phyloP scores from a whole-genome alignment of 2,888 invertebrate species.

The Parelbella ahira region DNA sequence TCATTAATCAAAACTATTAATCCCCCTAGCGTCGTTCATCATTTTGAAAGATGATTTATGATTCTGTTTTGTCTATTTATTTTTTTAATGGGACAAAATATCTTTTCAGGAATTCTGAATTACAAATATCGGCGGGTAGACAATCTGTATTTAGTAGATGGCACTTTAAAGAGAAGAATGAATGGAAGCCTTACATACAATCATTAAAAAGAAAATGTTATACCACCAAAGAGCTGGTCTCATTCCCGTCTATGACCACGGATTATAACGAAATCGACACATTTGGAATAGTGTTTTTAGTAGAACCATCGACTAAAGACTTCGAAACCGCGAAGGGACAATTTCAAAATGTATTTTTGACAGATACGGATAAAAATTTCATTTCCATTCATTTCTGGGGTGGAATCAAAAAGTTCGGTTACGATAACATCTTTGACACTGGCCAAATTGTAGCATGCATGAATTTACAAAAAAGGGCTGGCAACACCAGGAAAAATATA shows the following conservation, averaged over 20 bases:
- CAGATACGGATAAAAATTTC: slow-evolving; percentile 77
- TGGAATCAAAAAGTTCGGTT: slow-evolving; percentile 70
- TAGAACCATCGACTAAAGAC: slow-evolving; percentile 69
- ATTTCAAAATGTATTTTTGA: slow-evolving; percentile 81
- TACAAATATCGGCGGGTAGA: slow-evolving; percentile 78
- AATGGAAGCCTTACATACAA: slow-evolving; percentile 33
- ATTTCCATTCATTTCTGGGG: slow-evolving; percentile 80
- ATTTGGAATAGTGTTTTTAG: slow-evolving; percentile 83
- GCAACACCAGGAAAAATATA: slow-evolving; percentile 72
- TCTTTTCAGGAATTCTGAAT: slow-evolving; percentile 67
- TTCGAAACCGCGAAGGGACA: slow-evolving; percentile 49
- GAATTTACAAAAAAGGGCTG: slow-evolving; percentile 83
- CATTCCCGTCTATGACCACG: slow-evolving; percentile 42
- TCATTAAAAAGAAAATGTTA: slow-evolving; percentile 57
- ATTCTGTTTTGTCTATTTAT: not conserved
- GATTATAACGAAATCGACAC: slow-evolving; percentile 87
- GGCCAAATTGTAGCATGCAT: slow-evolving; percentile 80
- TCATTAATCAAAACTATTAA: too few species aligned
- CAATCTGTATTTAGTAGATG: slow-evolving; percentile 66
- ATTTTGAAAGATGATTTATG: too few species aligned
- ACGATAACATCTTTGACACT: slow-evolving; percentile 76
- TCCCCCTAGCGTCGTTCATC: too few species aligned
- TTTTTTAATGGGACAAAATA: too few species aligned
- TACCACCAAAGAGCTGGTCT: slow-evolving; percentile 64
- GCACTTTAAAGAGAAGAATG: slow-evolving; percentile 41